Base-by-base conservation (phyloP, 2,113 vertebrate species). In the Phylloscopus trochilus region DNA sequence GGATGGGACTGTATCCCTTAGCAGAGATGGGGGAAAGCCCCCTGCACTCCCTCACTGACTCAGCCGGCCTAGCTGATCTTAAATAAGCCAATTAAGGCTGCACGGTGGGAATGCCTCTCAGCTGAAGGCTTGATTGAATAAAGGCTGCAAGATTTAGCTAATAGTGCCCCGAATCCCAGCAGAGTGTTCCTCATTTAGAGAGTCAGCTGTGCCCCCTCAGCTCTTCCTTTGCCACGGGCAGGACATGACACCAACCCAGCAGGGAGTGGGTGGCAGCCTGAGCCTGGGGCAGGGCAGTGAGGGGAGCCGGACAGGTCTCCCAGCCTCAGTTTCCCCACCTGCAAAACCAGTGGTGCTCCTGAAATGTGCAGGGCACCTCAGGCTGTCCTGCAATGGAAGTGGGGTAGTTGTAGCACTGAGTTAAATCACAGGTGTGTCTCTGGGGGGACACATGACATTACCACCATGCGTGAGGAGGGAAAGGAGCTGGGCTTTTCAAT, bases 401-500 rank as follows among this genome's bases (percentile, higher is more conserved):
- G 15, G 4, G 7, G 18, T 46, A 13, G 26, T 30, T 41, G 33
- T 24, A 51, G 35, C 30, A 13, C 7, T 3, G 4, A 17, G 15
- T 69, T 49, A 46, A 69, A 51, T 35, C 28, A 12, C 46, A 15
- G 16, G 2, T 11, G 4, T 35, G 27, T 14, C 10, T 58, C 49
- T 22, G 18, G 2, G 24, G 9, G 7, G 5, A 17, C 6, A 39
- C 1, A 0, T 22, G 39, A 21, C 2, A 1, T 47, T 69, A 49
- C 30, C 12, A 19, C n/a, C 0, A 0, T 7, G 11, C 2, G 2
- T 1, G 5, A 59, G 30, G 16, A 22, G 10, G 5, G 2, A 18
- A 44, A 83, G 44, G 43, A 49, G 10, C 5, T 31, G 46, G 66
- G 59, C 15, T 52, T 64, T 59, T 30, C 47, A 79, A 31, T 14